Evolutionary conservation across 1,140 invertebrate genomes (phyloP).

Genomic region (Mya arenaria): DNA sequence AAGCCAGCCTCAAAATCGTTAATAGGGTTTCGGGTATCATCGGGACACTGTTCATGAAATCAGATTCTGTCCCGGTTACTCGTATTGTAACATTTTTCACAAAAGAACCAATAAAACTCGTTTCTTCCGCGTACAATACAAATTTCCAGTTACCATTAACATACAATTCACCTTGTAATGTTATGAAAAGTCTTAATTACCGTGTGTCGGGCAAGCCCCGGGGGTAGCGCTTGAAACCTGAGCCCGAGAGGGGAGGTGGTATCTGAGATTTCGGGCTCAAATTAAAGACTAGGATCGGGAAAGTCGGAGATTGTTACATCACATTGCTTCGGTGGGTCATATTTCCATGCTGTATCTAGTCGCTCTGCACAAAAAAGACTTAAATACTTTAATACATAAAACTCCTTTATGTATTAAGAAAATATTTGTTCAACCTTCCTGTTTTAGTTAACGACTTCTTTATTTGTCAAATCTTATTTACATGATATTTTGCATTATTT

Average conservation of each 20-base stretch:
- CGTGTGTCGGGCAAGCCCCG: conserved; percentile 17
- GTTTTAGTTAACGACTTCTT: too few relatives aligned
- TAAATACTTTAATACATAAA: background rate
- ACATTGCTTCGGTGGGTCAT: background rate
- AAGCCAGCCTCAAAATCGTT: background rate
- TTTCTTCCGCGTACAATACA: conserved; percentile 27
- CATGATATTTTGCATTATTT: too few relatives aligned
- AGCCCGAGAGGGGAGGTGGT: conserved; percentile 8
- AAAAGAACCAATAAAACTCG: conserved; percentile 36
- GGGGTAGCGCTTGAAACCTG: conserved; percentile 28
- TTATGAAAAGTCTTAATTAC: conserved; percentile 46
- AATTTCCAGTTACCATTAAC: conserved; percentile 20
- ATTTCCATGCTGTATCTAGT: background rate
- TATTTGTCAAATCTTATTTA: too few relatives aligned
- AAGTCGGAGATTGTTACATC: background rate
- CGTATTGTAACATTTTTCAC: conserved; percentile 27
- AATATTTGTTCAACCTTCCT: background rate
- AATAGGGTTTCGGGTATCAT: conserved; percentile 38
- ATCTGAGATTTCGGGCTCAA: background rate
- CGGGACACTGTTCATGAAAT: conserved; percentile 34
- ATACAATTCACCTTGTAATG: conserved; percentile 41
- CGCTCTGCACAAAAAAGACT: background rate
- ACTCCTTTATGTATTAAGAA: background rate
- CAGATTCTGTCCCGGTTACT: conserved; percentile 3
- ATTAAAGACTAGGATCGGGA: background rate